Percentiles rank a stretch among this genome's conserved stretches.
These are phyloP conservation scores for Myzus persicae DNA, from an alignment of 1,140 invertebrate genomes.

Conservation along the genomic window DNA sequence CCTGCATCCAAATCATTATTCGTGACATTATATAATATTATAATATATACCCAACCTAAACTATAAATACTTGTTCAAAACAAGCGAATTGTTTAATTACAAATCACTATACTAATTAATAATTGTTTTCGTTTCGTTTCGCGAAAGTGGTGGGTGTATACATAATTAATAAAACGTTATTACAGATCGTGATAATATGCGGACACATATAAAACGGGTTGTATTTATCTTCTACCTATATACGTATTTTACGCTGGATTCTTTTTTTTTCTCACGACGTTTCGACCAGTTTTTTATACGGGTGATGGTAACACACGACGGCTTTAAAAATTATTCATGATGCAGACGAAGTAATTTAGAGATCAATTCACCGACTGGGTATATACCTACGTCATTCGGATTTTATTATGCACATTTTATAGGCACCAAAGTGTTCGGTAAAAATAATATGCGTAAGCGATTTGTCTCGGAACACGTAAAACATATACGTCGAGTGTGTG, in stretches of 20 bases:
- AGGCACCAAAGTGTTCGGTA: neutral
- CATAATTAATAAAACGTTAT: neutral
- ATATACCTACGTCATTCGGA: neutral
- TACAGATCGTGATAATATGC: neutral
- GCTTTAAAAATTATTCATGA: neutral
- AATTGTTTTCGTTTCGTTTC: neutral
- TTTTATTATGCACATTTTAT: neutral
- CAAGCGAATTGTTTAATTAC: neutral
- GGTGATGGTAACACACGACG: neutral
- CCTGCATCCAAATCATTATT: neutral
- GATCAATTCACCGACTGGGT: neutral
- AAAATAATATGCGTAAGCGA: neutral
- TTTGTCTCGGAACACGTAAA: neutral
- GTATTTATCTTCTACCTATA: neutral
- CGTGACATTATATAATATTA: neutral
- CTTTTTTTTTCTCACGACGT: neutral
- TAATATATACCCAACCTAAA: neutral
- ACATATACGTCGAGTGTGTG: neutral
- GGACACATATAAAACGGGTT: neutral
- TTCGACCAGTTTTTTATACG: neutral
- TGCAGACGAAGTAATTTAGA: neutral
- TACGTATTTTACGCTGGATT: neutral
- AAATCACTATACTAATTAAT: too few species aligned
- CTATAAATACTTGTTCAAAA: neutral
- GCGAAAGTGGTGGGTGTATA: neutral